Evolutionary conservation across 2,113 vertebrate genomes (phyloP), one percentile per base, ranked within the genome.

Genomic region (Bostrychus sinensis): DNA sequence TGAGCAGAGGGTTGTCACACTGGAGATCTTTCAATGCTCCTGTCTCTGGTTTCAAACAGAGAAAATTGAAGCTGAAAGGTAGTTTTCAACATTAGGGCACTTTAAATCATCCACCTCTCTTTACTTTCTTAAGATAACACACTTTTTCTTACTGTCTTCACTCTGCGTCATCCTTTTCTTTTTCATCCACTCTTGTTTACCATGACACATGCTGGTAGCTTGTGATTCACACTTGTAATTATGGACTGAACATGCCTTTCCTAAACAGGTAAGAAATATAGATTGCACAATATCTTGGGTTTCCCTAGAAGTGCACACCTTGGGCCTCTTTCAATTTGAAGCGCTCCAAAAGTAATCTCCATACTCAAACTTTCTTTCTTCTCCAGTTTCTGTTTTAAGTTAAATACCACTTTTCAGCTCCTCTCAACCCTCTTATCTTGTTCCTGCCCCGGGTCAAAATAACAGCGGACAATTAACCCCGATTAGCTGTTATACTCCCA

Each of bases 1-100:
- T 53, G 64, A 23, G 46, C 11, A 32, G 57, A 60, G 56, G 72
- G 60, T 12, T 71, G 42, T 67, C 70, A 70, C 61, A 65, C 34
- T 55, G 46, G 34, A 73, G 79, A 81, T 61, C 88, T 86, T 82
- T 88, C 69, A 89, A 70, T 78, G 77, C 59, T 62, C 67, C 65
- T 66, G 68, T 73, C 70, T 87, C 86, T 80, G 83, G 83, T 80
- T 81, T 87, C 91, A 88, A 85, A 84, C 87, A 73, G 91, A 75
- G 90, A 88, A 91, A 89, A 92, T 86, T 90, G 84, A 77, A 81
- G 81, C 79, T 89, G 86, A 86, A 89, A 90, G 90, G 72, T 89
- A 63, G 62, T 84, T 86, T 87, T 82, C 70, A 85, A 63, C 74
- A 86, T 71, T 53, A 62, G 48, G 66, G 66, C 26, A 62, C 72